Percentiles rank a stretch among this genome's conserved stretches.
Conservation (phyloP, 2,888 invertebrate species). For the Torymus tubicola region DNA sequence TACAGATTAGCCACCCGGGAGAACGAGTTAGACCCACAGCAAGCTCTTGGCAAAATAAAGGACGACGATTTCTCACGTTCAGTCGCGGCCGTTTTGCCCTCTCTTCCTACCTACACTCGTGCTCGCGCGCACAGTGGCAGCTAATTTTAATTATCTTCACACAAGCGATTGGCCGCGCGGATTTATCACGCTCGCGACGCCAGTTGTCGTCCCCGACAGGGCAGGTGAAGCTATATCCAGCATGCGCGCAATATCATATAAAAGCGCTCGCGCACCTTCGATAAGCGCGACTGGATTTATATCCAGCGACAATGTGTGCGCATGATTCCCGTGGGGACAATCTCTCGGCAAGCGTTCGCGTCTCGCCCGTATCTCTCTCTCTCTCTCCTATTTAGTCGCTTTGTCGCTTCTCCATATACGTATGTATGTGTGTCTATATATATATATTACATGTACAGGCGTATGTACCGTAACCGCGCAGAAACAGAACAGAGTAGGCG, state of each 20-base stretch:
- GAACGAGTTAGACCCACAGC: neutral
- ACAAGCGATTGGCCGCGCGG: constrained; percentile 17
- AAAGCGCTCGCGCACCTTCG: neutral
- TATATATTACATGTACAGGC: too few relatives aligned
- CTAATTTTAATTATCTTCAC: constrained; percentile 49
- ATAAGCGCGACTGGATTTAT: constrained; percentile 15
- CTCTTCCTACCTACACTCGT: too few relatives aligned
- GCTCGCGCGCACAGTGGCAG: neutral
- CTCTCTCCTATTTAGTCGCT: neutral
- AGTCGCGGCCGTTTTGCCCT: neutral
- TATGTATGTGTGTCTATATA: too few relatives aligned
- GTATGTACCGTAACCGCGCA: too few relatives aligned
- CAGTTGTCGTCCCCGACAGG: neutral
- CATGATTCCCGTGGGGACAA: neutral
- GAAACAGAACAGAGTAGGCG: too few relatives aligned
- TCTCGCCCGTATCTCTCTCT: neutral
- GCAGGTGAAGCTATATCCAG: constrained; percentile 42
- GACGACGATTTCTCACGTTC: constrained; percentile 34
- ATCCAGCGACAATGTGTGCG: constrained; percentile 8
- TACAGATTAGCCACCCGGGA: too few relatives aligned
- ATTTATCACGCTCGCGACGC: constrained; percentile 25
- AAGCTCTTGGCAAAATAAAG: constrained; percentile 11
- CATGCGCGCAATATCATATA: constrained; percentile 24
- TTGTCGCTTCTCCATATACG: neutral
- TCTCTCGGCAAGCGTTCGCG: neutral